Conservation (phyloP, 2,797 vertebrate species). For the Takifugu ocellatus region DNA sequence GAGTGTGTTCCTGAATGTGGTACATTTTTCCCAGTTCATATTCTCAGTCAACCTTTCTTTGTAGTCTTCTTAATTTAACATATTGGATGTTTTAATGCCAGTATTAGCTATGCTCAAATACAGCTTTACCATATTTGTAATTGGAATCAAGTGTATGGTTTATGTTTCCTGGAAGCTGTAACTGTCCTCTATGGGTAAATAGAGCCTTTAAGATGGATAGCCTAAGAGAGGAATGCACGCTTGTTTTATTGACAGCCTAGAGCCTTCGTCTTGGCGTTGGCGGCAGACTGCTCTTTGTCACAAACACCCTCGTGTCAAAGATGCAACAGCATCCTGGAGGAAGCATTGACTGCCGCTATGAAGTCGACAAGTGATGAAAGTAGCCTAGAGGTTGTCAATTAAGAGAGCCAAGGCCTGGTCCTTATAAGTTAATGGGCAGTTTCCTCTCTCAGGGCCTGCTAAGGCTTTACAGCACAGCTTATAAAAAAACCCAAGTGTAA, state of each 20-base stretch:
- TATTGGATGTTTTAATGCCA: not conserved
- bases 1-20: constrained; percentile 9
- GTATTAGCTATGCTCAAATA: not conserved
- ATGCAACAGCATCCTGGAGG: constrained; percentile 85
- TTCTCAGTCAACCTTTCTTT: not conserved
- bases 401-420: constrained; percentile 83
- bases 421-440: constrained; percentile 86
- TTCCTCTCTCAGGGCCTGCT: constrained; percentile 72
- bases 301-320: constrained; percentile 82
- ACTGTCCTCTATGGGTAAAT: constrained; percentile 52
- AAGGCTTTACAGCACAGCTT: constrained; percentile 80
- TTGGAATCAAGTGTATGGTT: constrained; percentile 1
- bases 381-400: constrained; percentile 91
- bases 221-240: constrained; percentile 59
- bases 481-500: constrained; percentile 76
- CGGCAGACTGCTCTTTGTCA: constrained; percentile 83
- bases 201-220: constrained; percentile 50
- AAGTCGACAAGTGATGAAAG: constrained; percentile 95
- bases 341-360: constrained; percentile 88
- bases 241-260: constrained; percentile 76
- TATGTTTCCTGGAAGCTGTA: constrained; percentile 21
- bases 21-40: not conserved
- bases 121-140: constrained; percentile 1
- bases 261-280: constrained; percentile 64
- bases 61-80: not conserved